phyloP scores from a whole-genome alignment of 2,888 invertebrate genomes.

The Drosophila silvestris region DNA sequence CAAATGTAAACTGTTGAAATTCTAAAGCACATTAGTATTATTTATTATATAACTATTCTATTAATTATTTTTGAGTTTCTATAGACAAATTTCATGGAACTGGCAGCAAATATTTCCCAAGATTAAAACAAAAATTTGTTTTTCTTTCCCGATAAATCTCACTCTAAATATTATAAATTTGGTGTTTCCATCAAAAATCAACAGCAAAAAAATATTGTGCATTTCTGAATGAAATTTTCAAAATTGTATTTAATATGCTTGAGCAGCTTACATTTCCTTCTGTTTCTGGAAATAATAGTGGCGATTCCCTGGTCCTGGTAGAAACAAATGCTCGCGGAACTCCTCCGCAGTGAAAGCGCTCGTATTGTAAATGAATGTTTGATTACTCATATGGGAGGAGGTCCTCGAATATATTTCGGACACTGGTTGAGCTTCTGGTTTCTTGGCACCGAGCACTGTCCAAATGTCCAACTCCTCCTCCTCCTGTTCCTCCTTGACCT shows the following conservation, averaged over 20 bases:
- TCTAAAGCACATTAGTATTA: neutral
- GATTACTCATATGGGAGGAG: neutral
- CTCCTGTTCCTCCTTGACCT: slow-evolving; percentile 30
- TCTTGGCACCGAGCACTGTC: slow-evolving; percentile 32
- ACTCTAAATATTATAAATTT: neutral
- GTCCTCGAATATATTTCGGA: neutral
- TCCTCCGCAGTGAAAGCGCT: slow-evolving; percentile 63
- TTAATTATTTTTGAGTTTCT: neutral
- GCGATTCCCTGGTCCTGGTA: slow-evolving; percentile 69
- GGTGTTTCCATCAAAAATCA: neutral
- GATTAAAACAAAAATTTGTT: too few relatives aligned
- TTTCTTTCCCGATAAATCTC: neutral
- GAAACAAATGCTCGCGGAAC: slow-evolving; percentile 62
- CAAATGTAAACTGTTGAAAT: neutral
- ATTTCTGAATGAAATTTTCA: neutral
- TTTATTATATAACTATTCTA: neutral
- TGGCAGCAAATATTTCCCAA: neutral
- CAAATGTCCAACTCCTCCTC: slow-evolving; percentile 62
- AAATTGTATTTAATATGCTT: neutral
- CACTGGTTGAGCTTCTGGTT: fast-evolving
- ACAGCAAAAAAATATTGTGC: neutral
- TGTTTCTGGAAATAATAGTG: slow-evolving; percentile 48
- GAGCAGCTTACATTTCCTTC: slow-evolving; percentile 9
- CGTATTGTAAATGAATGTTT: slow-evolving; percentile 57
- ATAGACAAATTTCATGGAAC: neutral